A percentile compares a stretch with the other conserved stretches of the same genome.
These are phyloP conservation scores for Apoderus coryli DNA, from an alignment of 2,888 invertebrate genomes.

Conservation along the genomic window DNA sequence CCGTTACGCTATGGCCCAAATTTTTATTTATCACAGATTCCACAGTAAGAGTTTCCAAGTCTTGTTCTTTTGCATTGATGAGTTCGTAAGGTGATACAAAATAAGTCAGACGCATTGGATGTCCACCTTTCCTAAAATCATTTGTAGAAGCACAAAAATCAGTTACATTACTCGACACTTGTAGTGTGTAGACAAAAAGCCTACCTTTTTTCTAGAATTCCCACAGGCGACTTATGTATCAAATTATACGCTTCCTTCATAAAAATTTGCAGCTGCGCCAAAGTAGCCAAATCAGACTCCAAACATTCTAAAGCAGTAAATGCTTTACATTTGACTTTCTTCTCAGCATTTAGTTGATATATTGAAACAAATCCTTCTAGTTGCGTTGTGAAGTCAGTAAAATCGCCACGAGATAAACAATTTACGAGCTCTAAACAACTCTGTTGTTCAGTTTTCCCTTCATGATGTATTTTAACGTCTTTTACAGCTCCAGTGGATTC, in stretches of 20 bases:
- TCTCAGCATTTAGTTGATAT: conserved; percentile 88
- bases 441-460: conserved; percentile 70
- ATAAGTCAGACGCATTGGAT: conserved; percentile 87
- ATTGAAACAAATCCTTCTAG: conserved; percentile 70
- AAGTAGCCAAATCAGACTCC: conserved; percentile 72
- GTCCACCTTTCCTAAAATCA: conserved; percentile 74
- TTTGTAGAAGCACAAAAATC: too few relatives aligned
- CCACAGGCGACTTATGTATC: conserved; percentile 80
- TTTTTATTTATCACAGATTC: conserved; percentile 55
- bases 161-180: too few relatives aligned
- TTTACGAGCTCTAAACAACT: conserved; percentile 80
- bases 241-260: conserved; percentile 57
- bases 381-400: conserved; percentile 83
- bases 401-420: conserved; percentile 73
- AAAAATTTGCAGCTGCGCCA: conserved; percentile 64
- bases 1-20: conserved; percentile 76
- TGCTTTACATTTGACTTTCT: conserved; percentile 87
- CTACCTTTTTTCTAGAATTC: conserved; percentile 70
- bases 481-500: conserved; percentile 72
- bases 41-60: conserved; percentile 56
- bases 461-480: conserved; percentile 86
- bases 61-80: conserved; percentile 58
- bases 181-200: too few relatives aligned
- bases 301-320: conserved; percentile 84
- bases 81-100: conserved; percentile 89